Evolutionary conservation across 1,140 invertebrate species (phyloP), one percentile per base, ranked within the genome.

Genomic region (Eumaeus atala): DNA sequence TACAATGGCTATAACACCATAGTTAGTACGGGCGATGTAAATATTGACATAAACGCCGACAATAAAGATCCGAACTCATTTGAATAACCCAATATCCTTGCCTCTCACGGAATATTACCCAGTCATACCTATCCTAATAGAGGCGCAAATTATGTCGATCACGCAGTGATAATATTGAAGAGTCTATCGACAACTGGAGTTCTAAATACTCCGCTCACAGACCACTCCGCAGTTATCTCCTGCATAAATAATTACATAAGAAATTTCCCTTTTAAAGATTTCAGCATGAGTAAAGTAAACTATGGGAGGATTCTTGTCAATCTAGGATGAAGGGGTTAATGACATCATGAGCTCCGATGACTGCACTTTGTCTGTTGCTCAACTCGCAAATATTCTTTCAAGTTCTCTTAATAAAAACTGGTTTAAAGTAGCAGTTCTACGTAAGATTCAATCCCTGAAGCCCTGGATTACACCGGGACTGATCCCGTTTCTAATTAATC

Each of bases 401-500:
- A 40, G 18, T 17, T 37, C 12, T 6, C 10, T 50, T 16, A 7
- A 0, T 10, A 33, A 56, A 18, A n/a, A 50, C 10, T 28, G 44
- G 0, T n/a, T 18, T 1, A 40, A 12, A 36, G 28, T 40, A 48
- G 0, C 12, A 49, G 14, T 51, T 14, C 21, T 48, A 12, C 11
- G 34, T 28, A 50, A 47, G 44, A 14, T 33, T 6, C 34, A 18
- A 37, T 52, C 37, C 5, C 11, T 64, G 0, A 70, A 67, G 36
- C 59, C 67, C 0, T 70, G 67, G 64, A 54, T 66, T 1, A 66
- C 64, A 6, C 48, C 64, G 9, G 64, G 67, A 9, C 36, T 70
- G 1, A n/a, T 67, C 14, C 28, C 54, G 8, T 70, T 62, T 35
- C 63, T 70, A 4, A 40, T 38, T 0, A 55, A 70, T 16, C 38